phyloP scores from a whole-genome alignment of 2,113 vertebrate genomes.

The Pimephales promelas region DNA sequence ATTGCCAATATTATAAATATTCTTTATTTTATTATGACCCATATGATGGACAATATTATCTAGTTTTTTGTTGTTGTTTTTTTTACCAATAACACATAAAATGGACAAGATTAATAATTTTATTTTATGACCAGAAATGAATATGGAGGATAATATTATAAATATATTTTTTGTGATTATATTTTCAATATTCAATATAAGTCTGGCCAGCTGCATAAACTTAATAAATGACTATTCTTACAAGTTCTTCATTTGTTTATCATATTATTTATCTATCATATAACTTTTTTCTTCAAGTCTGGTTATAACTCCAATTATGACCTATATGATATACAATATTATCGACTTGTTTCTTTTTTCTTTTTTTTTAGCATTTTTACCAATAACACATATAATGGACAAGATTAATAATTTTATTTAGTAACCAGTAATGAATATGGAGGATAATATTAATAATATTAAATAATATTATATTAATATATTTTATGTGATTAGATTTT shows the following conservation, averaged over 20 bases:
- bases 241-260: no score
- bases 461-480: no score
- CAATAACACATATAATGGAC: neutral
- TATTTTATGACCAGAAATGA: neutral
- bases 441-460: neutral
- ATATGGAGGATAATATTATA: neutral
- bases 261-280: no score
- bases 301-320: no score
- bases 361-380: neutral
- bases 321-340: neutral
- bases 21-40: neutral
- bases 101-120: neutral
- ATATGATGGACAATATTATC: neutral
- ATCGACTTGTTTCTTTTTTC: neutral
- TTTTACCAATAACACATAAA: neutral
- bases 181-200: neutral
- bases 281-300: no score
- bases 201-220: no score
- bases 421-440: neutral
- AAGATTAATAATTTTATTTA: neutral
- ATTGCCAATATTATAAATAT: neutral
- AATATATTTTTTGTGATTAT: neutral
- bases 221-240: no score
- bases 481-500: neutral
- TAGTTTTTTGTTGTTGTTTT: neutral